Evolutionary conservation across 2,888 invertebrate species (phyloP).

Genomic region (Leucophora obtusa): DNA sequence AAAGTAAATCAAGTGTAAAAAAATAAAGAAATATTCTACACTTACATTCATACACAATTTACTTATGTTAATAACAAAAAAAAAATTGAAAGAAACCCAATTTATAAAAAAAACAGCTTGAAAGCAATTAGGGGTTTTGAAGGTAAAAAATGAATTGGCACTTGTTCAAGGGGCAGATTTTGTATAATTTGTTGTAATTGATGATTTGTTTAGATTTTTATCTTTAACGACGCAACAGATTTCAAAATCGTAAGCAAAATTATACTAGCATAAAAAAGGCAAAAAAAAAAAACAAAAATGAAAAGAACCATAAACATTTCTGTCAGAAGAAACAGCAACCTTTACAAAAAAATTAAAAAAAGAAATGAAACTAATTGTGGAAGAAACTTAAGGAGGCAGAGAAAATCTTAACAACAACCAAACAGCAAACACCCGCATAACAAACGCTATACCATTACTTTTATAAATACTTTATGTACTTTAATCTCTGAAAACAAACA

Average conservation of each 20-base stretch:
- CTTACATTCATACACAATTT: neutral
- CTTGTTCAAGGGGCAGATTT: constrained; percentile 32
- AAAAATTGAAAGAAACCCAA: neutral
- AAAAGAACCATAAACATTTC: constrained; percentile 5
- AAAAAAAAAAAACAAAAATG: constrained; percentile 8
- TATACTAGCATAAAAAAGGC: constrained; percentile 11
- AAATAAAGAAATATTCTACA: neutral
- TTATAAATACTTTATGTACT: neutral
- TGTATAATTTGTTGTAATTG: constrained; percentile 62
- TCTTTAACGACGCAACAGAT: constrained; percentile 60
- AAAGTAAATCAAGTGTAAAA: constrained; percentile 24
- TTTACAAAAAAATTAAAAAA: neutral
- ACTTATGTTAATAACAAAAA: neutral
- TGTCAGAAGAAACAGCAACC: constrained; percentile 1
- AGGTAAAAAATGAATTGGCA: constrained; percentile 43
- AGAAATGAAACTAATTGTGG: constrained; percentile 10
- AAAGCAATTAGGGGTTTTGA: constrained; percentile 31
- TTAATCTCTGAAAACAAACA: constrained; percentile 14
- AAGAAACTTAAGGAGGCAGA: neutral
- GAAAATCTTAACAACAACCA: neutral
- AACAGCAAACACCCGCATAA: neutral
- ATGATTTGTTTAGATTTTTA: constrained; percentile 63
- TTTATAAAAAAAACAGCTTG: neutral
- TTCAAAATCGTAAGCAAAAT: neutral
- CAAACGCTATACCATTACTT: constrained; percentile 3